phyloP scores from a whole-genome alignment of 2,113 vertebrate species.

The Procavia capensis region DNA sequence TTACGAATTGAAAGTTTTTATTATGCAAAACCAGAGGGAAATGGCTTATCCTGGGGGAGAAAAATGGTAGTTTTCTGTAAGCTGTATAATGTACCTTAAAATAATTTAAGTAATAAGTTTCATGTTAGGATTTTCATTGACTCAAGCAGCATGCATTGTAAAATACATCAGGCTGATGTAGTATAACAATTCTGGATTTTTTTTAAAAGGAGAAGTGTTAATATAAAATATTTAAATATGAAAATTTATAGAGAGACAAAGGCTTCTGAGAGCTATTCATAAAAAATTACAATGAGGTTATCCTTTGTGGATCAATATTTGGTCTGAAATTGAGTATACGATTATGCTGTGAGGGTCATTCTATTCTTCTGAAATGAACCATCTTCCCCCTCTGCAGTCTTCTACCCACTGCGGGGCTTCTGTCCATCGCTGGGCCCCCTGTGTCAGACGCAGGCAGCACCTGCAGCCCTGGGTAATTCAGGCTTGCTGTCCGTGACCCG shows the following conservation, averaged over 20 bases:
- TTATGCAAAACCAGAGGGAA: slow-evolving; percentile 67
- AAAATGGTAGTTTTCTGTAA: slow-evolving; percentile 68
- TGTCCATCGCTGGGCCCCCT: no score
- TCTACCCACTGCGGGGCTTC: neutral
- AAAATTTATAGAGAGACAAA: slow-evolving; percentile 49
- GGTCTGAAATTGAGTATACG: slow-evolving; percentile 18
- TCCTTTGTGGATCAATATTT: slow-evolving; percentile 6
- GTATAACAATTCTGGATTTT: slow-evolving; percentile 48
- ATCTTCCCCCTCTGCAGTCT: neutral
- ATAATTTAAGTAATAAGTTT: slow-evolving; percentile 80
- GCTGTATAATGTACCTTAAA: slow-evolving; percentile 73
- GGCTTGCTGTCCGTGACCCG: neutral
- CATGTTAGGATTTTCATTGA: slow-evolving; percentile 76
- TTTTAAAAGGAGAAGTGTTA: slow-evolving; percentile 30
- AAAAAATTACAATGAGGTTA: slow-evolving; percentile 54
- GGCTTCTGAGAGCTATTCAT: slow-evolving; percentile 22
- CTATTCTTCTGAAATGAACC: neutral
- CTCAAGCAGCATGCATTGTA: slow-evolving; percentile 67
- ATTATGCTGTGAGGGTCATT: neutral
- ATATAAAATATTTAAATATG: slow-evolving; percentile 64
- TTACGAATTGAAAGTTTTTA: slow-evolving; percentile 57
- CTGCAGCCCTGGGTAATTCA: neutral
- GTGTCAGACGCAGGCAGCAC: neutral
- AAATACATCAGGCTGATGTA: slow-evolving; percentile 63
- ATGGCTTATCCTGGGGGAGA: slow-evolving; percentile 56